Base-by-base conservation (phyloP, 2,797 vertebrate genomes). In the Rhadinocentrus ornatus region DNA sequence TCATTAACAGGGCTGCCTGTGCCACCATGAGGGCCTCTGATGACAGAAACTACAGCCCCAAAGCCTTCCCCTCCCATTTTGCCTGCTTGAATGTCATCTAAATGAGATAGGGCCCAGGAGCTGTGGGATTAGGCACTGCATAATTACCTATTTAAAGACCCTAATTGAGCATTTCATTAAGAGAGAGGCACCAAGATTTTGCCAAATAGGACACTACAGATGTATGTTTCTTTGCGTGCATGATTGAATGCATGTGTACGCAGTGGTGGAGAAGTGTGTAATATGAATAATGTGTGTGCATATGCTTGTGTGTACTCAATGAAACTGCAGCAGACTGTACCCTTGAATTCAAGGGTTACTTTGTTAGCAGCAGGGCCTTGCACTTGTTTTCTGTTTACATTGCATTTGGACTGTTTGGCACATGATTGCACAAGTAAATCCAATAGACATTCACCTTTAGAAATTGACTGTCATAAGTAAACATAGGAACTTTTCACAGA, bases 101-200 rank as follows among this genome's bases (percentile, higher is more conserved):
- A 92, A 93, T 91, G 91, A 93, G 89, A 92, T 92, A 92, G 89
- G 85, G 88, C 89, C 88, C 83, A 86, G 86, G 87, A 91, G 92
- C 91, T 87, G 60, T 73, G 91, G 91, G 90, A 92, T 93, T 92
- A 92, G 90, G 84, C 83, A 86, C 84, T 93, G 94, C 93, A 93
- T 95, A 96, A 96, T 96, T 95, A 96, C 93, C 91, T 91, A 88
- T 94, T 94, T 94, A 91, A 93, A 94, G 93, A 86, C 82, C 91
- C 82, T 94, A 94, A 96, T 95, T 93, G 92, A 95, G 86, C 91
- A 94, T 94, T 95, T 95, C 92, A 95, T 92, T 95, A 93, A 89
- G 88, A 94, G 94, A 83, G 89, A 92, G 84, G 88, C 90, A 90
- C 90, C 86, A 88, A 93, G 86, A 83, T 84, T 93, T 75, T 91